phyloP scores from a whole-genome alignment of 1,140 invertebrate species.

The Pseudobourletiella spinata region DNA sequence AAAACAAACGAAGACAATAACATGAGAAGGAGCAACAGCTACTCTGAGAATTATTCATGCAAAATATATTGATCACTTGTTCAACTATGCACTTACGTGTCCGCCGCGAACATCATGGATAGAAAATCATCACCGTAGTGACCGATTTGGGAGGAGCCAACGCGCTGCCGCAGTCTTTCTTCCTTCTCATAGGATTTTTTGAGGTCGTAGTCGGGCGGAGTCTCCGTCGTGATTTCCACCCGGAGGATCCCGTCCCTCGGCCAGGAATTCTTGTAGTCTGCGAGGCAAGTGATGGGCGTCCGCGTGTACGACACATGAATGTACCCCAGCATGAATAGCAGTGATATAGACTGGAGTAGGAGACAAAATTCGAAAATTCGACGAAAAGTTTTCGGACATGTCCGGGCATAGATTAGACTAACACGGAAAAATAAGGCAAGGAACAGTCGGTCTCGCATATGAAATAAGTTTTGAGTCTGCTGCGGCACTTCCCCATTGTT shows the following conservation, averaged over 20 bases:
- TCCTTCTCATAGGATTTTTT: constrained; percentile 74
- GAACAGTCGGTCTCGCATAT: constrained; percentile 86
- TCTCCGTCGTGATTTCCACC: constrained; percentile 85
- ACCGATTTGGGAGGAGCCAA: constrained; percentile 44
- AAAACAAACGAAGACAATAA: no score
- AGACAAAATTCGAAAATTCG: constrained; percentile 84
- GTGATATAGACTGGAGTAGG: constrained; percentile 61
- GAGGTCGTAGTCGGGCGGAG: constrained; percentile 60
- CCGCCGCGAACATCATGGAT: constrained; percentile 44
- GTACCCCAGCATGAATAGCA: constrained; percentile 47
- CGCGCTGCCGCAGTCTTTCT: constrained; percentile 57
- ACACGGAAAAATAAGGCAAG: constrained; percentile 88
- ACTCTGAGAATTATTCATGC: background rate
- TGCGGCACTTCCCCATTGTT: constrained; percentile 34
- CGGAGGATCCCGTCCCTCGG: constrained; percentile 87
- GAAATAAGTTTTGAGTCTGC: constrained; percentile 34
- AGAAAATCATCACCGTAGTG: constrained; percentile 55
- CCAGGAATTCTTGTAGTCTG: constrained; percentile 81
- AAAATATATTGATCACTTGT: background rate
- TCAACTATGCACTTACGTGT: background rate
- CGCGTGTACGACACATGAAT: constrained; percentile 90
- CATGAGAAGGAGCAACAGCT: no score
- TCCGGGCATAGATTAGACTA: constrained; percentile 77
- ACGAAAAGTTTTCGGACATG: constrained; percentile 74
- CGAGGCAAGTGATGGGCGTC: constrained; percentile 85